Evolutionary conservation across 2,888 invertebrate species (phyloP), one percentile per base, ranked within the genome.

Genomic region (Pandemis heparana): DNA sequence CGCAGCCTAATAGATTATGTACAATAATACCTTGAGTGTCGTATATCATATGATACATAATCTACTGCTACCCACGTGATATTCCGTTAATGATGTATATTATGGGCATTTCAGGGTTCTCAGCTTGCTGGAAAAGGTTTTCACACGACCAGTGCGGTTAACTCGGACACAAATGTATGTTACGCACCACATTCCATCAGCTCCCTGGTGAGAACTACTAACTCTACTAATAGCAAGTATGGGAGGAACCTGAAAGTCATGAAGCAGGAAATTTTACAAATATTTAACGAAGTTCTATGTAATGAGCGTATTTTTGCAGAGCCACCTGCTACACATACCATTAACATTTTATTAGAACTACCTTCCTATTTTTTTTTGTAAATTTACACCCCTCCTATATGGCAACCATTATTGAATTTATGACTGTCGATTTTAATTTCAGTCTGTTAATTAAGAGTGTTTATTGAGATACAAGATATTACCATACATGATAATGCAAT

Each of bases 151-250:
- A 92, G 87, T 77, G 85, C 89, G 83, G 92, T 93, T 88, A 92
- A 89, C 79, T 72, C 83, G 12, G 86, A 92, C 77, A 89, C 89
- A 89, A 92, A 91, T 78, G 92, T 92, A 93, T 83, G 92, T 93
- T 90, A 80, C 81, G 88, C 92, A 79, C 87, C 89, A 80, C 83
- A 85, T 74, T 79, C 84, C 67, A 86, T 89, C 78, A 89, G 89
- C 83, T 88, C 89, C 86, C 79, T 92, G 94, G 94, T 94, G 94
- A 94, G 94, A 88, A 85, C 92, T 94, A 94, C 92, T 94, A 94
- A 94, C 93, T 83, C 80, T 83, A 92, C 92, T 92, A 92, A 93
- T 89, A 76, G 78, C 80, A 77, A 80, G 76, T 78, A 78, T 73
- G 1, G 2, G 5, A 6, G 39, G 68, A 60, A 70, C 67, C 70